Evolutionary conservation across 2,797 vertebrate species (phyloP), one percentile per base, ranked within the genome.

Genomic region (Chrysocyon brachyurus): DNA sequence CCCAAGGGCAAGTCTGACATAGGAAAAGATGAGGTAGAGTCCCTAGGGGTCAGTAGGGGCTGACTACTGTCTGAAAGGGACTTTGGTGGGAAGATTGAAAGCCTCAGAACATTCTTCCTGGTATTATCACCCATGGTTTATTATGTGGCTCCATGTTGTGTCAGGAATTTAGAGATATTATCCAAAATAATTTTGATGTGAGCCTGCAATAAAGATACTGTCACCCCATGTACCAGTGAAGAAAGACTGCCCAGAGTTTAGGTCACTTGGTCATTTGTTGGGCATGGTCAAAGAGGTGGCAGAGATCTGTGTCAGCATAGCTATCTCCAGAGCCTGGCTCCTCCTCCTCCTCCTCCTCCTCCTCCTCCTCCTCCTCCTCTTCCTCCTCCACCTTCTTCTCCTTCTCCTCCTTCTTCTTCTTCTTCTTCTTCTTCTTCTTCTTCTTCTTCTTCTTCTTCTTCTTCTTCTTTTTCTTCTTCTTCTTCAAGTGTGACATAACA

Each of bases 11-110:
- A 6, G 15, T 22, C 16, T 46, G 21, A 91, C 31, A 22, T 31
- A 73, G 28, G 36, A 61, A 84, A 72, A 87, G 21, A 6, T 19
- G 33, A 63, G 1, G 11, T 16, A 8, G 61, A 52, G 56, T n/a
- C 1, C 26, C 19, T n/a, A 12, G 14, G 40, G 31, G 31, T 2
- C 19, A 26, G 17, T 1, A 2, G 28, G 21, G 5, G 4, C 7
- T 33, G 21, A 16, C 21, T 57, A 11, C 21, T 49, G 33, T 22
- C 6, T 2, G 5, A 56, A 12, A 63, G 19, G n/a, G 14, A 46
- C 36, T 40, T 40, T 19, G 1, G 12, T 33, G 17, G 59, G 11
- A 59, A 77, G 31, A n/a, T 1, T 4, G 19, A 70, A 54, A 14
- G 0, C 26, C 36, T 31, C 33, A 52, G 46, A 82, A 17, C n/a